These are phyloP conservation scores for Pygoscelis adeliae DNA, from an alignment of 2,113 vertebrate genomes.

Conservation along the genomic window DNA sequence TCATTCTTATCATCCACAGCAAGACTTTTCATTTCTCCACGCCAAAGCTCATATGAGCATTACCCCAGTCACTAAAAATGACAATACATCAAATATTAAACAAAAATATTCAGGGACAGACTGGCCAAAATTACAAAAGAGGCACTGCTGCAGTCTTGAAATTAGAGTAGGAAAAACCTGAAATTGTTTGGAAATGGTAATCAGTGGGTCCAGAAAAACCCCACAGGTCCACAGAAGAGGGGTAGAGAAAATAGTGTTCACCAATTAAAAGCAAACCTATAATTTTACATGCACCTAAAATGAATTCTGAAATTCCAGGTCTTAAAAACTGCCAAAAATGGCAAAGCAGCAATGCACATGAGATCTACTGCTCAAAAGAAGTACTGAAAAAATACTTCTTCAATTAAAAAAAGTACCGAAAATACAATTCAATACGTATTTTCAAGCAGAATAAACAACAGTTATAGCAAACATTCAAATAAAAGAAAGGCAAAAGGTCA, in stretches of 20 bases:
- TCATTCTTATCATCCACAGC: not conserved
- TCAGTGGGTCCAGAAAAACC: fast-evolving
- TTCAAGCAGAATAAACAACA: not conserved
- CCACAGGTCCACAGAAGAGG: not conserved
- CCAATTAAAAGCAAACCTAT: not conserved
- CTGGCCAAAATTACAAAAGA: not conserved
- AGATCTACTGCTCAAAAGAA: not conserved
- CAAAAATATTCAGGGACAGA: not conserved
- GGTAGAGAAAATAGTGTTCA: not conserved
- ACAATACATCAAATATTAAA: not conserved
- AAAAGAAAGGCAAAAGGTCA: not conserved
- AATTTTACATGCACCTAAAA: not conserved
- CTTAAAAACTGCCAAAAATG: not conserved
- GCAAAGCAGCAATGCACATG: not conserved
- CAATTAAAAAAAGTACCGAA: not conserved
- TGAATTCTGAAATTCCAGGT: not conserved
- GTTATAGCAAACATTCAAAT: not conserved
- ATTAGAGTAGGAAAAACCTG: not conserved
- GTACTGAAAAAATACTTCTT: not conserved
- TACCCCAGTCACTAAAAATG: not conserved
- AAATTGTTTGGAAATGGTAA: not conserved
- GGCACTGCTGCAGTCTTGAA: not conserved
- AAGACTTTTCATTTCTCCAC: not conserved
- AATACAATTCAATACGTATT: not conserved
- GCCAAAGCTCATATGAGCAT: not conserved